Percentiles rank a stretch among this genome's conserved stretches.
phyloP scores from a whole-genome alignment of 2,797 vertebrate species.

The Alosa sapidissima region DNA sequence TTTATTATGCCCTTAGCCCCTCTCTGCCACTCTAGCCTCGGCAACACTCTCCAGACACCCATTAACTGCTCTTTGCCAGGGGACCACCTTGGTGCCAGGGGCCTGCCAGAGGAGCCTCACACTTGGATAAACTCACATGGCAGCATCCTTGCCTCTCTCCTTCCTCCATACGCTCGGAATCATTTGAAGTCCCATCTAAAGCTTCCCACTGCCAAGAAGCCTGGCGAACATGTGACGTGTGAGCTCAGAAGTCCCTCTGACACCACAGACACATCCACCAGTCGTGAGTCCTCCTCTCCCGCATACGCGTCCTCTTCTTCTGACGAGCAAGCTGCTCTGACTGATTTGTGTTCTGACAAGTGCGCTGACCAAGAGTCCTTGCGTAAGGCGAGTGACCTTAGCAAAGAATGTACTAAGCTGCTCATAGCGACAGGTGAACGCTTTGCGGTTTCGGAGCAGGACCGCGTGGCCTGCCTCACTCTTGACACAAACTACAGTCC shows the following conservation, averaged over 20 bases:
- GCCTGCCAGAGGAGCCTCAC: constrained; percentile 51
- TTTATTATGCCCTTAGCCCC: constrained; percentile 71
- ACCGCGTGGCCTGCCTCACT: constrained; percentile 63
- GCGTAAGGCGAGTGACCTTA: constrained; percentile 46
- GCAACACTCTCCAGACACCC: constrained; percentile 49
- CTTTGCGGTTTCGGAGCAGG: constrained; percentile 59
- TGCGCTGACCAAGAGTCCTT: constrained; percentile 5
- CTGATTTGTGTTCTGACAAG: constrained; percentile 10
- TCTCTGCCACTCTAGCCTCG: constrained; percentile 53
- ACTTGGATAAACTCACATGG: constrained; percentile 39
- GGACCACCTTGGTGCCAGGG: constrained; percentile 52
- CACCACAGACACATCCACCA: not conserved
- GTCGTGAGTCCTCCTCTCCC: not conserved
- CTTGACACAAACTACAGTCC: constrained; percentile 57
- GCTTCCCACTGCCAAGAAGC: not conserved
- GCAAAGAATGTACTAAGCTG: constrained; percentile 57
- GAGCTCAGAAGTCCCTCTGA: not conserved
- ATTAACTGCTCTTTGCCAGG: constrained; percentile 53
- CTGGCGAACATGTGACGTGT: not conserved
- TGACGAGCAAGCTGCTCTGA: not conserved
- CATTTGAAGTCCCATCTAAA: not conserved
- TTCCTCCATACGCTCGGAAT: not conserved
- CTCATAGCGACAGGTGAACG: constrained; percentile 51
- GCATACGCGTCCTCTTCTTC: not conserved
- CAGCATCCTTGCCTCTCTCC: not conserved